These are phyloP conservation scores for Plagodis dolabraria DNA, from an alignment of 2,888 invertebrate genomes.

Conservation along the genomic window DNA sequence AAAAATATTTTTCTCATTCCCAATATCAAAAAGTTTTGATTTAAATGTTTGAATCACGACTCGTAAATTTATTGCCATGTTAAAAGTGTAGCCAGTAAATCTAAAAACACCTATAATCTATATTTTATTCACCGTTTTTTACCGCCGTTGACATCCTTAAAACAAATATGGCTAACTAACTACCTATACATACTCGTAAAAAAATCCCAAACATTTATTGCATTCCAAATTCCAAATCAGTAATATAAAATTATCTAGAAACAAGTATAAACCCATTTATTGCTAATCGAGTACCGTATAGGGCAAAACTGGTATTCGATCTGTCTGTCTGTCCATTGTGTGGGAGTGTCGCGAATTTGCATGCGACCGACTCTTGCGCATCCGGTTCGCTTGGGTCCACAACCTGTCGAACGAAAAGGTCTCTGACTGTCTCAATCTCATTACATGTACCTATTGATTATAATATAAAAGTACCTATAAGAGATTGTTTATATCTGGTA, in stretches of 20 bases:
- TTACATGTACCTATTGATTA: too few relatives aligned
- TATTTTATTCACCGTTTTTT: too few relatives aligned
- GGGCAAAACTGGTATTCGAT: slow-evolving; percentile 1
- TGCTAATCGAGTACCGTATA: slow-evolving; percentile 11
- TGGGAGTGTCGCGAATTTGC: slow-evolving; percentile 39
- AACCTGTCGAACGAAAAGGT: slow-evolving; percentile 34
- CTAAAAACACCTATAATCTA: too few relatives aligned
- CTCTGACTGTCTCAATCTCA: neutral
- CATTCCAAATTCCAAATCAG: slow-evolving; percentile 16
- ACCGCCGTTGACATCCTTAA: neutral
- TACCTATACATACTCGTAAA: neutral
- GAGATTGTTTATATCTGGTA: too few relatives aligned
- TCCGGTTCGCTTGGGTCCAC: slow-evolving; percentile 38
- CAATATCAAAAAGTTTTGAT: too few relatives aligned
- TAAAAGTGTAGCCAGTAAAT: too few relatives aligned
- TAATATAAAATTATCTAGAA: slow-evolving; percentile 11
- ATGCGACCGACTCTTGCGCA: slow-evolving; percentile 7
- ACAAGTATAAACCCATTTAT: slow-evolving; percentile 8
- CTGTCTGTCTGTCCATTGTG: slow-evolving; percentile 29
- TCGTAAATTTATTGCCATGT: too few relatives aligned
- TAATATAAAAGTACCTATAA: too few relatives aligned
- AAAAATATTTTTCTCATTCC: too few relatives aligned
- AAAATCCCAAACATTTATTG: slow-evolving; percentile 4
- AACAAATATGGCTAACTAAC: neutral
- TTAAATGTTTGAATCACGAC: too few relatives aligned